Percentiles rank a stretch among this genome's conserved stretches.
Conservation (phyloP, 2,888 invertebrate species). For the Pogonocherus hispidulus region DNA sequence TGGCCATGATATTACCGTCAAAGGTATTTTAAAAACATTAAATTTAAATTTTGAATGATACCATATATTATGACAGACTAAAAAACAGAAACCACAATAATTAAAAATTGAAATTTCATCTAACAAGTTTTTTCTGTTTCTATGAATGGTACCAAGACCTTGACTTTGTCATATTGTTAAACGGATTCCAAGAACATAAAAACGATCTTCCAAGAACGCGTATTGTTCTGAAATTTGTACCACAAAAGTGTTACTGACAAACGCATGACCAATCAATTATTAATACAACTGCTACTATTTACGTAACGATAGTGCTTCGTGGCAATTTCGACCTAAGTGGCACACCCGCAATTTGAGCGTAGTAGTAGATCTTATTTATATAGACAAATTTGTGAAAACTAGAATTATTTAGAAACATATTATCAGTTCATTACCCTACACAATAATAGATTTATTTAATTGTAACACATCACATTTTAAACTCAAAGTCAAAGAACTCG, state of each 20-base stretch:
- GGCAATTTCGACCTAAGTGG: not conserved
- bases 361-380: no score
- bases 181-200: not conserved
- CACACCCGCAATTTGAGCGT: no score
- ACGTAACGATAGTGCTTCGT: not conserved
- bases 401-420: no score
- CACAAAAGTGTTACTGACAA: conserved; percentile 1
- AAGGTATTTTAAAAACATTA: no score
- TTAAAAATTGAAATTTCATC: not conserved
- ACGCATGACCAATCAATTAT: conserved; percentile 8
- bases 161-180: not conserved
- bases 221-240: not conserved
- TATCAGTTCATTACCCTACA: no score
- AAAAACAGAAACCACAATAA: not conserved
- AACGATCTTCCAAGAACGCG: not conserved
- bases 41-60: no score
- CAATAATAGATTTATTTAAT: no score
- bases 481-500: no score
- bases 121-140: not conserved
- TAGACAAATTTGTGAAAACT: no score
- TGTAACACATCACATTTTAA: no score
- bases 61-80: no score
- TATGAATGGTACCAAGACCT: not conserved
- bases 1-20: no score
- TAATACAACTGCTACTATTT: not conserved